Conservation (phyloP, 2,888 invertebrate species). For the Ectobius pallidus region DNA sequence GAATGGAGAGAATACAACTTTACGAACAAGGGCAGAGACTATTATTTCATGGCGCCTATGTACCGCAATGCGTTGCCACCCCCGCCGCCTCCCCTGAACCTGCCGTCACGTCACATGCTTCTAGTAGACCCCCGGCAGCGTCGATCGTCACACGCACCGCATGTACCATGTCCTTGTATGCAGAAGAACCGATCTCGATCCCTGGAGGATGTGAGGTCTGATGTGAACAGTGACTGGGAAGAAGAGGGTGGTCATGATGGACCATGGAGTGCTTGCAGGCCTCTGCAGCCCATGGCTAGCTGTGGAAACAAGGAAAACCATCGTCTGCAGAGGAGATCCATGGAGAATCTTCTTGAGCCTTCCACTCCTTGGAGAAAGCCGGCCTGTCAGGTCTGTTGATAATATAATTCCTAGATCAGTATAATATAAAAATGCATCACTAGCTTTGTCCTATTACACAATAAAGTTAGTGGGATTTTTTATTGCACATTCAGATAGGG, state of each 20-base stretch:
- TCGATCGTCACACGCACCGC: slow-evolving; percentile 47
- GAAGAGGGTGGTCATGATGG: slow-evolving; percentile 52
- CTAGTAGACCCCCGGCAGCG: slow-evolving; percentile 49
- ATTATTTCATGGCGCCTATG: slow-evolving; percentile 72
- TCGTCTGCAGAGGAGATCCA: slow-evolving; percentile 64
- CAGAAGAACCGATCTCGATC: slow-evolving; percentile 65
- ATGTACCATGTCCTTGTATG: slow-evolving; percentile 47
- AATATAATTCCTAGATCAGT: too few relatives aligned
- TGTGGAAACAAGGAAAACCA: slow-evolving; percentile 59
- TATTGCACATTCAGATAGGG: too few relatives aligned
- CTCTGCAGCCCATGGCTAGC: slow-evolving; percentile 39
- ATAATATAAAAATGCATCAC: too few relatives aligned
- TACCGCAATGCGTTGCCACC: slow-evolving; percentile 71
- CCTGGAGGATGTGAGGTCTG: slow-evolving; percentile 73
- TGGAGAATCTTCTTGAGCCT: slow-evolving; percentile 71
- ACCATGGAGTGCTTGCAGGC: slow-evolving; percentile 39
- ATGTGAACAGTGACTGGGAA: slow-evolving; percentile 66
- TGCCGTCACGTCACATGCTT: slow-evolving; percentile 50
- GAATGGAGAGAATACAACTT: slow-evolving; percentile 30
- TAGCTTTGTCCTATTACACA: too few relatives aligned
- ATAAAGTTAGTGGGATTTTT: too few relatives aligned
- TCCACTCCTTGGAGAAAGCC: slow-evolving; percentile 46
- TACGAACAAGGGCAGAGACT: slow-evolving; percentile 56
- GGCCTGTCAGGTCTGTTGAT: slow-evolving; percentile 31
- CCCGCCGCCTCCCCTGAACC: slow-evolving; percentile 50